These are phyloP conservation scores for Lepidurus couesii DNA, from an alignment of 1,140 invertebrate species.

Conservation along the genomic window DNA sequence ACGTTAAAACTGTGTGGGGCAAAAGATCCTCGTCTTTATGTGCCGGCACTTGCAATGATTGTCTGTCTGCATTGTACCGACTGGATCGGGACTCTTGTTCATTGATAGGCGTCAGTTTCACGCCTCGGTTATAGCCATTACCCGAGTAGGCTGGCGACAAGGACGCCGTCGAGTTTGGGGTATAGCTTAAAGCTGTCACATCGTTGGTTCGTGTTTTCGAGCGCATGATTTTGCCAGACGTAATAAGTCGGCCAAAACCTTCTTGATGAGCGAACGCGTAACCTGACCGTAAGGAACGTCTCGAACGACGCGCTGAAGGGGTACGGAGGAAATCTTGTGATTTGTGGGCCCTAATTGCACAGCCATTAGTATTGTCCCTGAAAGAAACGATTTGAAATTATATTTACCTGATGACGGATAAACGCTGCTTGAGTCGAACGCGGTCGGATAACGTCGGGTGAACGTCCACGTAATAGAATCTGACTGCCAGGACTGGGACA, in stretches of 20 bases:
- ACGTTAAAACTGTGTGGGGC: neutral
- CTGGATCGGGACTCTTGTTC: neutral
- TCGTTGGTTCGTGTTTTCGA: conserved; percentile 4
- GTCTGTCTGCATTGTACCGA: conserved; percentile 3
- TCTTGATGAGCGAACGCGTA: conserved; percentile 97
- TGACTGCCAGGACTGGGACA: conserved; percentile 88
- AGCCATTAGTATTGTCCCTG: conserved; percentile 31
- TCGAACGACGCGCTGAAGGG: conserved; percentile 73
- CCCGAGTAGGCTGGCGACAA: neutral
- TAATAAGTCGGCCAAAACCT: conserved; percentile 96
- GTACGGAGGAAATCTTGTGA: conserved; percentile 72
- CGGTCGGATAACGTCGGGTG: conserved; percentile 86
- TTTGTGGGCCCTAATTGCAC: conserved; percentile 53
- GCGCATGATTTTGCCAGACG: conserved; percentile 94
- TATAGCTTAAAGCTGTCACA: conserved; percentile 4
- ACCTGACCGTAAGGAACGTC: conserved; percentile 87
- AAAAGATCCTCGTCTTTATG: neutral
- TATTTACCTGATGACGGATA: conserved; percentile 51
- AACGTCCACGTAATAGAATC: conserved; percentile 84
- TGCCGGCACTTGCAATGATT: neutral
- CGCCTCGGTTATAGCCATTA: conserved; percentile 9
- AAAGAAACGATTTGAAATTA: neutral
- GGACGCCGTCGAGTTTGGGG: neutral
- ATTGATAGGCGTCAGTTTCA: neutral
- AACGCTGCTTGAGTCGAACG: conserved; percentile 74